Evolutionary conservation across 2,888 invertebrate species (phyloP).

Genomic region (Hymenopus coronatus): DNA sequence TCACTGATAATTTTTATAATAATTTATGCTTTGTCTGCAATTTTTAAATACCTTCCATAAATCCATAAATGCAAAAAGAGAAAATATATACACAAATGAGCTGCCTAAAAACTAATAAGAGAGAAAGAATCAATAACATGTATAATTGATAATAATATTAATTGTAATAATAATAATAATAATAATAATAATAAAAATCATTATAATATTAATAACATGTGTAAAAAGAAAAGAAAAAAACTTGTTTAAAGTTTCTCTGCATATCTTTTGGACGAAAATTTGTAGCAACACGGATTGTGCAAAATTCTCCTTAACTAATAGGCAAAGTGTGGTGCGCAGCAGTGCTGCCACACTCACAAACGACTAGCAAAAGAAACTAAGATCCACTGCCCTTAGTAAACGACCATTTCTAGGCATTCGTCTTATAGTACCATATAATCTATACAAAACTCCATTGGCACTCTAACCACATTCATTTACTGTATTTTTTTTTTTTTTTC

Average conservation of each 20-base stretch:
- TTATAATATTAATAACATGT: constrained; percentile 29
- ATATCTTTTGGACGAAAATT: constrained; percentile 27
- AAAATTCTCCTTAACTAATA: constrained; percentile 25
- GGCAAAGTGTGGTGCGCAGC: constrained; percentile 28
- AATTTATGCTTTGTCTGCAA: not conserved
- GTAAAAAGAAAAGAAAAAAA: not conserved
- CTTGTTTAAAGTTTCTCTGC: constrained; percentile 16
- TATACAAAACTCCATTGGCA: not conserved
- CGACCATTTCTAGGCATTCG: not conserved
- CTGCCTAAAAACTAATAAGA: constrained; percentile 32
- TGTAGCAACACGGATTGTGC: constrained; percentile 28
- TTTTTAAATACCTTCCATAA: not conserved
- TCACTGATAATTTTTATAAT: too few relatives aligned
- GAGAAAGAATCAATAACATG: constrained; percentile 25
- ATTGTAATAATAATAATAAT: constrained; percentile 19
- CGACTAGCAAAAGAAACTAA: constrained; percentile 28
- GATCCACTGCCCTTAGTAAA: not conserved
- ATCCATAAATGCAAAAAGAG: not conserved
- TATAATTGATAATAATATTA: constrained; percentile 20
- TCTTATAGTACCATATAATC: not conserved
- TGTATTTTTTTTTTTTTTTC: too few relatives aligned
- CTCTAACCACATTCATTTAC: not conserved
- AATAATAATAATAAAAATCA: constrained; percentile 25
- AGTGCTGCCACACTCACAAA: constrained; percentile 13
- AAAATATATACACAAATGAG: constrained; percentile 15